Conservation (phyloP, 1,140 invertebrate genomes). For the Bombyx mandarina region DNA sequence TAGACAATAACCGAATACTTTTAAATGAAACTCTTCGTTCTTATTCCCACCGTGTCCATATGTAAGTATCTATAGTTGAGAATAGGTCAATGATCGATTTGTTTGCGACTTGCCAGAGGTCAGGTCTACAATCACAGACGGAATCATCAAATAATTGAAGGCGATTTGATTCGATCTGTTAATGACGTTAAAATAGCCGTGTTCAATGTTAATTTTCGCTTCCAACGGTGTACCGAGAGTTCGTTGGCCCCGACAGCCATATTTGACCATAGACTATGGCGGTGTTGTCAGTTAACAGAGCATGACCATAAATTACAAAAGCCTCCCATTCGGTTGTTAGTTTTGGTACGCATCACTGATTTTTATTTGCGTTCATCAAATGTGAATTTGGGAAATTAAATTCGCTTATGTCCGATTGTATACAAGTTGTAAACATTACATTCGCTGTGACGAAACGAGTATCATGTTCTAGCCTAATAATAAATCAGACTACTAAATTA, state of each 20-base stretch:
- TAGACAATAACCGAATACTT: no score
- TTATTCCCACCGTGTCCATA: no score
- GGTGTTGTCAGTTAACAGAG: slow-evolving; percentile 50
- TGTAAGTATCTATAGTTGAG: no score
- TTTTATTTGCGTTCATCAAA: slow-evolving; percentile 21
- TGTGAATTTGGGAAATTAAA: not conserved
- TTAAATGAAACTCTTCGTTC: no score
- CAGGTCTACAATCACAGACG: slow-evolving; percentile 3
- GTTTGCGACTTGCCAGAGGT: not conserved
- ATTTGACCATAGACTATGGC: slow-evolving; percentile 56
- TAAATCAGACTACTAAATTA: no score
- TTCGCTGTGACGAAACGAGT: no score
- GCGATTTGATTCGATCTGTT: slow-evolving; percentile 9
- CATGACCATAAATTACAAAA: slow-evolving; percentile 51
- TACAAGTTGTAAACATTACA: not conserved
- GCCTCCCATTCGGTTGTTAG: slow-evolving; percentile 23
- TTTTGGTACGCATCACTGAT: slow-evolving; percentile 25
- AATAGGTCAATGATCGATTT: no score
- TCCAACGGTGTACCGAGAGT: slow-evolving; percentile 14
- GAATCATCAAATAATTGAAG: slow-evolving; percentile 3
- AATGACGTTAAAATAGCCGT: slow-evolving; percentile 40
- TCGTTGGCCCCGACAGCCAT: slow-evolving; percentile 42
- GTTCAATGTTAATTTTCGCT: slow-evolving; percentile 59
- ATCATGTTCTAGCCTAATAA: no score
- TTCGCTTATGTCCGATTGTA: not conserved